These are phyloP conservation scores for Deroplatys truncata DNA, from an alignment of 2,888 invertebrate species.

Conservation along the genomic window DNA sequence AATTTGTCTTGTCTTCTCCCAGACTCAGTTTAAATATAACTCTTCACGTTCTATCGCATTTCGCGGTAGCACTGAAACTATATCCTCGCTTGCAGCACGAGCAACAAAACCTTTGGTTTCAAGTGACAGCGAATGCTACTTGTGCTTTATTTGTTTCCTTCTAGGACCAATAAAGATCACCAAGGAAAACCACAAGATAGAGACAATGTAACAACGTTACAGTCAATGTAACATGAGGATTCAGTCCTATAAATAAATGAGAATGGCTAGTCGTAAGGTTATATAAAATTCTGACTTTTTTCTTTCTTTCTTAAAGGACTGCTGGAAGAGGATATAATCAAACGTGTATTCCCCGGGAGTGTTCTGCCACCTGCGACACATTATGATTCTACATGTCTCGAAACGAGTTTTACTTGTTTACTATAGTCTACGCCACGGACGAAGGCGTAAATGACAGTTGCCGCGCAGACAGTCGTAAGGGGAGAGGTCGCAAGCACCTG, in stretches of 20 bases:
- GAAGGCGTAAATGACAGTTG: too few species aligned
- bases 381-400: too few species aligned
- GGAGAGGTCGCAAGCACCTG: too few species aligned
- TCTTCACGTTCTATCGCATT: not conserved
- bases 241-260: not conserved
- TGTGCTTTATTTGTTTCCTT: not conserved
- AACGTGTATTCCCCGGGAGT: too few species aligned
- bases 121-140: not conserved
- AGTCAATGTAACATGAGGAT: not conserved
- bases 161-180: not conserved
- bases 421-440: too few species aligned
- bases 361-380: too few species aligned
- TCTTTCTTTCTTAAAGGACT: too few species aligned
- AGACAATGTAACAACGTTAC: not conserved
- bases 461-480: too few species aligned
- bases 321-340: too few species aligned
- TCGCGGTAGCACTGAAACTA: not conserved
- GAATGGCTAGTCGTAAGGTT: not conserved
- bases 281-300: too few species aligned
- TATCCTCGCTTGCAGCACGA: not conserved
- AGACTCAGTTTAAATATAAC: not conserved
- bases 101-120: not conserved
- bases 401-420: too few species aligned
- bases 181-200: not conserved
- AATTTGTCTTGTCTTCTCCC: not conserved